phyloP scores from a whole-genome alignment of 2,888 invertebrate species.

The Leptogaster cylindrica region DNA sequence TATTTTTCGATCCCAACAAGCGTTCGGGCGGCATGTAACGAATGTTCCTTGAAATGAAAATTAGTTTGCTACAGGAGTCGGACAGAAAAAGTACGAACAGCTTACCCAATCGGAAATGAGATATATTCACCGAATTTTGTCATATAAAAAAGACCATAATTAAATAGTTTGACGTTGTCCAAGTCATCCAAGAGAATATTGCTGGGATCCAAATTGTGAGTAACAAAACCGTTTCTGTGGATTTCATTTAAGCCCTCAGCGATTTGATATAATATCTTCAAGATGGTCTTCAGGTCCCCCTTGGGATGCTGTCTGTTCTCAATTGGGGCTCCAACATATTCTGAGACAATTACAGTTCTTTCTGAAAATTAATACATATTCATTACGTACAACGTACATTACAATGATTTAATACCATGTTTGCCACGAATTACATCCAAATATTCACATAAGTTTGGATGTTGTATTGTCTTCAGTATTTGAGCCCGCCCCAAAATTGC shows the following conservation, averaged over 20 bases:
- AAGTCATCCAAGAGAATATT: slow-evolving; percentile 79
- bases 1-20: slow-evolving; percentile 69
- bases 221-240: slow-evolving; percentile 74
- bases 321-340: slow-evolving; percentile 75
- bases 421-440: slow-evolving; percentile 91
- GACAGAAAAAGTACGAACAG: slow-evolving; percentile 45
- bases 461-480: slow-evolving; percentile 76
- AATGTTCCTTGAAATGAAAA: slow-evolving; percentile 67
- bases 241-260: slow-evolving; percentile 75
- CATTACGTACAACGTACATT: neutral
- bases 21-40: slow-evolving; percentile 85
- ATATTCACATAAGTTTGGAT: slow-evolving; percentile 85
- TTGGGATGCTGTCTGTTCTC: slow-evolving; percentile 63
- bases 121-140: slow-evolving; percentile 86
- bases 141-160: slow-evolving; percentile 93
- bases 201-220: slow-evolving; percentile 81
- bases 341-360: slow-evolving; percentile 81
- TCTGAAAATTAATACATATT: slow-evolving; percentile 64
- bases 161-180: slow-evolving; percentile 82
- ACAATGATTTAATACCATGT: slow-evolving; percentile 83
- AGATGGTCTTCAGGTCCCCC: slow-evolving; percentile 64
- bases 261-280: slow-evolving; percentile 75
- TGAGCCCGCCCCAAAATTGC: slow-evolving; percentile 91
- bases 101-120: slow-evolving; percentile 85
- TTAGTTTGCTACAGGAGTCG: slow-evolving; percentile 42